These are phyloP conservation scores for Ellobium chinense DNA, from an alignment of 2,888 invertebrate species.

Conservation along the genomic window DNA sequence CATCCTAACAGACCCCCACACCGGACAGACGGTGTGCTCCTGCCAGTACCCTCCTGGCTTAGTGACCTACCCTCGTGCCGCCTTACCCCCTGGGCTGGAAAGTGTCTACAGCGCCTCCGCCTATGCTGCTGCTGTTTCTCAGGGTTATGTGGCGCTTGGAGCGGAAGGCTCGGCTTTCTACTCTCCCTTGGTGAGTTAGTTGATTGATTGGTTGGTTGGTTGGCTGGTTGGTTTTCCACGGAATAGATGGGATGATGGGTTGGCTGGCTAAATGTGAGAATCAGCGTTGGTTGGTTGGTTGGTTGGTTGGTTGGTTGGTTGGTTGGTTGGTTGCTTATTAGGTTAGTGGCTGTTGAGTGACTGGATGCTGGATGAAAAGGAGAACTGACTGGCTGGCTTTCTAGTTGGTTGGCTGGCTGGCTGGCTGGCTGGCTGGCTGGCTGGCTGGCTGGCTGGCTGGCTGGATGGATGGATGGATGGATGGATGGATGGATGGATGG, in stretches of 20 bases:
- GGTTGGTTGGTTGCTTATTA: background rate
- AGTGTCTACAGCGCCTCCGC: slow-evolving; percentile 75
- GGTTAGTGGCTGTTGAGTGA: background rate
- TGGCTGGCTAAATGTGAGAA: no score
- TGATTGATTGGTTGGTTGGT: background rate
- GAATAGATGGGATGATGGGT: background rate
- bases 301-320: background rate
- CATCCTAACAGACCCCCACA: slow-evolving; percentile 75
- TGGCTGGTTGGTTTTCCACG: background rate
- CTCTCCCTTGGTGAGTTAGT: slow-evolving; percentile 89
- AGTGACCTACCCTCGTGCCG: slow-evolving; percentile 65
- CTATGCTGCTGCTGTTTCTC: slow-evolving; percentile 72
- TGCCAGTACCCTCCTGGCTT: slow-evolving; percentile 85
- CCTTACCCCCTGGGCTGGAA: slow-evolving; percentile 74
- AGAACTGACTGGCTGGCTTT: background rate
- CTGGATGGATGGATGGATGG: background rate
- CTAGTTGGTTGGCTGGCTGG: background rate
- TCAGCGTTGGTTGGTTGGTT: background rate
- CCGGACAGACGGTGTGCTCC: slow-evolving; percentile 76
- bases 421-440: background rate
- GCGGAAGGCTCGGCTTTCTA: slow-evolving; percentile 92
- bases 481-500: background rate
- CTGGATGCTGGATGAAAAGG: background rate
- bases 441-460: background rate
- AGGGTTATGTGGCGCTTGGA: slow-evolving; percentile 77